Evolutionary conservation across 2,888 invertebrate genomes (phyloP), one percentile per base, ranked within the genome.

Genomic region (Eupithecia subumbrata): DNA sequence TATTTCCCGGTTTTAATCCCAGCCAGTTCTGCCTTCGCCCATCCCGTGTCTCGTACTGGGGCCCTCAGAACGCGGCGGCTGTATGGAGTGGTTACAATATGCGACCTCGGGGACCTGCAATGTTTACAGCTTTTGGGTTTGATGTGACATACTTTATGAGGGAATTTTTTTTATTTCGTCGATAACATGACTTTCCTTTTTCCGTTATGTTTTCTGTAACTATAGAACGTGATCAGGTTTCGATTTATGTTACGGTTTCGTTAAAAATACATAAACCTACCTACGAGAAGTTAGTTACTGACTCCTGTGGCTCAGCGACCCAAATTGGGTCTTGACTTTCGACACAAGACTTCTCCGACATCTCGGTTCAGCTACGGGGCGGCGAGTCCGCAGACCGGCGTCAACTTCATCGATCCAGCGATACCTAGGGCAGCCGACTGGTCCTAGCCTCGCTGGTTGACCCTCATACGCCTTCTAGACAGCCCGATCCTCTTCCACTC

Each of bases 21-120:
- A n/a, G 43, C n/a, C 71, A n/a, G 37, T 76, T 76, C 76, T 71
- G 0, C n/a, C 37, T 34, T 52, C 48, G 9, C 37, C 0, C 7
- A 34, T 69, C 64, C 76, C 30, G 22, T 9, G 5, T 8, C 12
- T 16, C 64, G 37, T 43, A 63, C 34, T 40, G 1, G 40, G 40
- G 11, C 74, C 77, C 77, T 75, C 60, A 30, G 77, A 86, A 87
- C 84, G 84, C 85, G 84, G 82, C 83, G 81, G 77, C 80, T 78
- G 82, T 70, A 75, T 77, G 80, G 83, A 82, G 83, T 82, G 86
- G 82, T 81, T 79, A 82, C 83, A 83, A 85, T 83, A 84, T 85
- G 82, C 79, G 86, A 79, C 85, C 85, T 80, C 70, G 45, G 86
- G 84, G 85, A 86, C 40, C 14, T 48, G 12, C 73, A 67, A 79